Base-by-base conservation (phyloP, 2,113 vertebrate genomes). In the Oceanites oceanicus region DNA sequence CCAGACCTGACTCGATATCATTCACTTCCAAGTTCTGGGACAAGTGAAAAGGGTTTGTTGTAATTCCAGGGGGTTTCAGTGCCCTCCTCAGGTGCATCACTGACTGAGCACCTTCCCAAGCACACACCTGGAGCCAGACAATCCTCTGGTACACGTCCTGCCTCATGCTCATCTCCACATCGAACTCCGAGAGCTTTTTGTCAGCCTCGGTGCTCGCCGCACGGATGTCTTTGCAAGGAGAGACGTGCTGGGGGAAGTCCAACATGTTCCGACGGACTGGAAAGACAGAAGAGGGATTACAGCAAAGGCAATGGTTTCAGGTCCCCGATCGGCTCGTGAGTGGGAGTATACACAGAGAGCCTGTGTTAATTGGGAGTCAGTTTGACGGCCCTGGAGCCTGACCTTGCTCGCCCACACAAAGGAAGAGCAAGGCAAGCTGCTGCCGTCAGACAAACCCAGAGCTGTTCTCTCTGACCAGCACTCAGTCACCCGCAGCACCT, bases 131-230 rank as follows among this genome's bases (percentile, higher is more conserved):
- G 87, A 99, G 98, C 91, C 99, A 98, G 6, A 99, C 99, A 2
- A 99, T 97, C 94, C 99, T 98, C 97, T 97, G 98, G 98, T 99
- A 99, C 62, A 99, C 99, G 1, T 99, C 99, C 93, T 98, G 98
- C 91, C 99, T 98, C 99, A 99, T 99, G 98, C 99, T 99, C 99
- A 99, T 99, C 98, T 99, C 99, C 97, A 99, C 99, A 1, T 99
- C 99, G 1, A 99, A 99, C 94, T 99, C 99, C 0, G 99, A 99
- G 80, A 99, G 98, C 86, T 97, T 98, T 97, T 99, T 99, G 97
- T 99, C 99, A 0, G 99, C 99, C 65, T 99, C 99, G 0, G 99
- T 99, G 98, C 99, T 99, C 15, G 99, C 99, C 0, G 97, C 20
- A 3, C 99, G 99, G 62, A 99, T 98, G 26, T 98, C 99, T 96